phyloP scores from a whole-genome alignment of 1,140 invertebrate species.

The Stegodyphus mimosarum region DNA sequence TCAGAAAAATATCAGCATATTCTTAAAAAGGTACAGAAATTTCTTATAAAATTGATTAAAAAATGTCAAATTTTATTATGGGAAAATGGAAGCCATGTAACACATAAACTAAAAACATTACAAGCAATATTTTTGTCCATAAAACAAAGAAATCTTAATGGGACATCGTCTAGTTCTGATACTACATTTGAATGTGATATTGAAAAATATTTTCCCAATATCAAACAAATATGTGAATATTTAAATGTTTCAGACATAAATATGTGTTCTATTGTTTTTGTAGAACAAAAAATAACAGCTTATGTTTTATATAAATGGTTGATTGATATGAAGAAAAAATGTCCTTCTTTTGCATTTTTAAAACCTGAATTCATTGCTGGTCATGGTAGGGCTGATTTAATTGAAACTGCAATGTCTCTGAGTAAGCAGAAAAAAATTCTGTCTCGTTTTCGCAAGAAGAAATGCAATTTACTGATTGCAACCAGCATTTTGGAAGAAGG shows the following conservation, averaged over 20 bases:
- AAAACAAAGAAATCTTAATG: not conserved
- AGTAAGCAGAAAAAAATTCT: conserved; percentile 44
- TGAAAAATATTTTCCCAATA: not conserved
- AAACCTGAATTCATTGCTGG: conserved; percentile 61
- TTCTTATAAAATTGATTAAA: not conserved
- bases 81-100: not conserved
- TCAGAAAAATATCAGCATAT: not conserved
- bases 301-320: conserved; percentile 61
- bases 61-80: not conserved
- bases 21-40: not conserved
- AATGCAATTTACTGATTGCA: conserved; percentile 94
- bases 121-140: conserved; percentile 14
- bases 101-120: conserved; percentile 28
- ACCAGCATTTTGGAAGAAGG: conserved; percentile 86
- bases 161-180: not conserved
- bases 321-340: conserved; percentile 28
- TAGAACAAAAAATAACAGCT: conserved; percentile 58
- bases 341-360: conserved; percentile 54
- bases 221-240: not conserved
- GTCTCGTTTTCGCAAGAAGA: conserved; percentile 65
- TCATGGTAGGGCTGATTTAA: conserved; percentile 15
- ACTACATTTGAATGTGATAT: conserved; percentile 6
- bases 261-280: conserved; percentile 63
- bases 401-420: conserved; percentile 22
- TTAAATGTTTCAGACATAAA: conserved; percentile 65